Conservation (phyloP, 2,888 invertebrate genomes). For the Leptopterna dolabrata region DNA sequence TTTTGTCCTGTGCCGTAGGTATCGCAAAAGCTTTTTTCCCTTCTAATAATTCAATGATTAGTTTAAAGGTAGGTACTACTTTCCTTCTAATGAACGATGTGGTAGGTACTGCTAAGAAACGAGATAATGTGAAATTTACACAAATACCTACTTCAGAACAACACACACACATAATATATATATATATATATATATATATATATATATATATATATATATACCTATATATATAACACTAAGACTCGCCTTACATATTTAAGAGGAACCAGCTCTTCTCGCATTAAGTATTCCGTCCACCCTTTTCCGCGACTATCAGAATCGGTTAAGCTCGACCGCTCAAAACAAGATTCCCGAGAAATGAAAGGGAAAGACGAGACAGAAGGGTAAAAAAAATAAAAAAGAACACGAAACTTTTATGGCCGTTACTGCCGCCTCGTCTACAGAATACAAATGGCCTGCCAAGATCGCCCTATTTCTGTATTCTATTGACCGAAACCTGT, state of each 20-base stretch:
- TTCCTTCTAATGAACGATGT: no score
- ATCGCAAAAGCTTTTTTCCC: no score
- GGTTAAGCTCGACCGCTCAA: constrained; percentile 22
- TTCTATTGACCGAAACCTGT: constrained; percentile 5
- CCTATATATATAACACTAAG: not conserved
- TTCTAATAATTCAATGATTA: no score
- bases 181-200: no score
- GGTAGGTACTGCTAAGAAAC: no score
- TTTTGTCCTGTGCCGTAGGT: no score
- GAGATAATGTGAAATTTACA: no score
- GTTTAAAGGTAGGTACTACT: no score
- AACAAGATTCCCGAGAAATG: not conserved
- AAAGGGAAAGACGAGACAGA: constrained; percentile 4
- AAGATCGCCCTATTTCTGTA: not conserved
- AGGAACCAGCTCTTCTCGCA: not conserved
- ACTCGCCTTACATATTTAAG: not conserved
- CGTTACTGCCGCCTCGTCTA: not conserved
- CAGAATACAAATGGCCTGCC: constrained; percentile 17
- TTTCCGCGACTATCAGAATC: constrained; percentile 19
- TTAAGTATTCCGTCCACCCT: not conserved
- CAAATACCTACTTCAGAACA: no score
- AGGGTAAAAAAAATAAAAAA: no score
- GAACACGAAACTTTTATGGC: constrained; percentile 8
- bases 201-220: no score
- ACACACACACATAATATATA: no score